Percentiles rank a stretch among this genome's conserved stretches.
Conservation (phyloP, 1,140 invertebrate genomes). For the Melanaphis sacchari region DNA sequence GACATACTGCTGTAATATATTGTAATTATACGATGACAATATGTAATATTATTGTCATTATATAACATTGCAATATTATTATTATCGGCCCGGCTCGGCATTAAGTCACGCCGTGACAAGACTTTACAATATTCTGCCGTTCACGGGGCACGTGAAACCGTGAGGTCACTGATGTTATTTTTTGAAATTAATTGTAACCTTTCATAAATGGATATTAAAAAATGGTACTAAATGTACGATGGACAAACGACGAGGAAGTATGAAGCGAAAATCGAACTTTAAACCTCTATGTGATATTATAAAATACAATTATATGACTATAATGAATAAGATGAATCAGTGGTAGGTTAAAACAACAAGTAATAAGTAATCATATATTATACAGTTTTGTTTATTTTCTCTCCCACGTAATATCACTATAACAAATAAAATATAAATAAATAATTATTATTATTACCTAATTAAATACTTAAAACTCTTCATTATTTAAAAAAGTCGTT, state of each 20-base stretch:
- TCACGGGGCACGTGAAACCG: background rate
- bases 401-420: background rate
- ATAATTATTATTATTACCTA: too few species aligned
- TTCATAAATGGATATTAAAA: background rate
- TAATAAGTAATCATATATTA: background rate
- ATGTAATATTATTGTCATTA: background rate
- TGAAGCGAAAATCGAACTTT: background rate
- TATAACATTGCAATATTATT: background rate
- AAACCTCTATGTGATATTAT: background rate
- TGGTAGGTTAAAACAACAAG: background rate
- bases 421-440: background rate
- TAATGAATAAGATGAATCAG: background rate
- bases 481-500: background rate
- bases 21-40: background rate
- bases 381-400: background rate
- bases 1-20: background rate
- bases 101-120: conserved; percentile 8
- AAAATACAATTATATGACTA: background rate
- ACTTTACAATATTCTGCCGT: background rate
- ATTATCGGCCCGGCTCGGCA: background rate
- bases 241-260: background rate
- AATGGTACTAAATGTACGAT: background rate
- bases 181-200: background rate
- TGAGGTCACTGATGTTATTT: background rate
- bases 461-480: background rate